Base-by-base conservation (phyloP, 2,797 vertebrate genomes). In the Pithecia hirsuta region DNA sequence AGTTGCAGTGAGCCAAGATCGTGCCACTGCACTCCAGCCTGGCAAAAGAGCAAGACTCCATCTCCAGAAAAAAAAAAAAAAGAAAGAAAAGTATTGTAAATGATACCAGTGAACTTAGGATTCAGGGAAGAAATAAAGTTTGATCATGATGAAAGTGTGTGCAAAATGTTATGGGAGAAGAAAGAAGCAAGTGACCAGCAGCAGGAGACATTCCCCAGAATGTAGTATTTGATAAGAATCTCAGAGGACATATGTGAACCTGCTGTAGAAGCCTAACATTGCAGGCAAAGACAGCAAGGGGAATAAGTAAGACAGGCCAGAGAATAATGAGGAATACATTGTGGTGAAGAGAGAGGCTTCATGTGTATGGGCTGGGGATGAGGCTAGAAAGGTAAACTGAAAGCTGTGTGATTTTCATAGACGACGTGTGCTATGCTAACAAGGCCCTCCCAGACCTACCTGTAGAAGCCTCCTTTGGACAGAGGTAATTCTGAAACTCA, bases 171-270 rank as follows among this genome's bases (percentile, higher is more conserved):
- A 8, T 15, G 52, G 78, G n/a, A 87, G 5, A 78, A 80, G n/a
- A 59, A 28, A 82, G 20, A 11, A 79, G n/a, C 5, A 39, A 82
- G 7, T 64, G 24, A 28, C 11, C 33, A n/a, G 20, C 2, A 72
- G 30, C 9, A 4, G 48, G 12, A 76, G 26, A 28, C 26, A 7
- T 70, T 44, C 41, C 14, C 0, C 50, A 41, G 82, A 72, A 67
- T 13, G 6, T 17, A 36, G 13, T 14, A 52, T 28, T 82, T 89
- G 75, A 46, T 59, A 30, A 59, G 28, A 85, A 36, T 50, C 39
- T 46, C 9, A 41, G 14, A 9, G 10, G 1, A 28, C 1, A n/a
- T 1, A 0, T 9, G 9, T 5, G 3, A 4, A 82, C 15, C 33
- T 59, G 4, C 24, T 59, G 2, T 39, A 26, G 52, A 39, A 41